Evolutionary conservation across 2,113 vertebrate species (phyloP).

Genomic region (Rhinogobius similis): DNA sequence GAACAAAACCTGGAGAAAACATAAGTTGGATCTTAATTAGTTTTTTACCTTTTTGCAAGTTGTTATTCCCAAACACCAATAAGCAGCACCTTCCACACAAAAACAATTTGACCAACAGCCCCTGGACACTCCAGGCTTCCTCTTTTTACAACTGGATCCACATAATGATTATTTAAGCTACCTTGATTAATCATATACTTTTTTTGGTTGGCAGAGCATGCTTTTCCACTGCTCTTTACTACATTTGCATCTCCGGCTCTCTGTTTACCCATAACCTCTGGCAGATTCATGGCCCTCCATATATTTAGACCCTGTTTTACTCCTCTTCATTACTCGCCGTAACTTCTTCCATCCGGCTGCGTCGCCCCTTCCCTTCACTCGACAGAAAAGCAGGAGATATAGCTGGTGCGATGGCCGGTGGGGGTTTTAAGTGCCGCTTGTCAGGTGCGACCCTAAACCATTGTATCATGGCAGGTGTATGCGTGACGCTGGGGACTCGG

Average conservation of each 20-base stretch:
- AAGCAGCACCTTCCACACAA: too few species aligned
- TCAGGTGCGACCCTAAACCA: constrained; percentile 35
- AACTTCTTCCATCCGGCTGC: constrained; percentile 19
- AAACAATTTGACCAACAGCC: neutral
- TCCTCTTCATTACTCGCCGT: constrained; percentile 53
- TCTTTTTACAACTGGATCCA: neutral
- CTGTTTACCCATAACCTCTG: constrained; percentile 37
- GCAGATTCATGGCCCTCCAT: constrained; percentile 45
- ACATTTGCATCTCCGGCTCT: constrained; percentile 32
- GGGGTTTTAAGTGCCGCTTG: constrained; percentile 46
- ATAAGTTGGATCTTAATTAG: too few species aligned
- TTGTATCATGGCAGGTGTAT: constrained; percentile 15
- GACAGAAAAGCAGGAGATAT: constrained; percentile 35
- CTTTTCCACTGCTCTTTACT: constrained; percentile 2
- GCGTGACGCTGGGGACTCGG: constrained; percentile 19
- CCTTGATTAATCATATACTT: neutral
- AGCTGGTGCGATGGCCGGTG: constrained; percentile 33
- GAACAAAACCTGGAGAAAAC: too few species aligned
- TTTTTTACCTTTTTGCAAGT: neutral
- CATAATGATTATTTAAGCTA: neutral
- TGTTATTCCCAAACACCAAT: too few species aligned
- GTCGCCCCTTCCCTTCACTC: neutral
- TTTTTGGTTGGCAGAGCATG: neutral
- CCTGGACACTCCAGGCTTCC: neutral
- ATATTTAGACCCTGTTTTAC: constrained; percentile 55